Conservation (phyloP, 2,797 vertebrate genomes). For the Meriones psammophilus region DNA sequence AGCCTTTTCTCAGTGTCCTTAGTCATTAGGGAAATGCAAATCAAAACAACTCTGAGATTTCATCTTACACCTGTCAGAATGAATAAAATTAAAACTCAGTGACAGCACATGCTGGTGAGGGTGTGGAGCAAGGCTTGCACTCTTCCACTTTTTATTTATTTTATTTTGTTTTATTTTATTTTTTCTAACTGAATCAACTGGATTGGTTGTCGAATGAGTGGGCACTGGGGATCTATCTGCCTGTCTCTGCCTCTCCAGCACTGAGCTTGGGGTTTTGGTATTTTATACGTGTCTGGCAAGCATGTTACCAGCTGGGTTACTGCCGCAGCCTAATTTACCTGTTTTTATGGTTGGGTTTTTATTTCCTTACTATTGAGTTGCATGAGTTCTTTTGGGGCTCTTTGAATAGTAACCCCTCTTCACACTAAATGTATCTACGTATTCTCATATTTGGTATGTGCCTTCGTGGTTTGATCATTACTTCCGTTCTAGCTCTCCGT, state of each 20-base stretch:
- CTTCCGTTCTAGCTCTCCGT: neutral
- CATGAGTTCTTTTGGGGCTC: neutral
- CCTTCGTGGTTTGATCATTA: neutral
- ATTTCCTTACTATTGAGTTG: neutral
- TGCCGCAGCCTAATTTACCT: neutral
- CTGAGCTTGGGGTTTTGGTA: neutral
- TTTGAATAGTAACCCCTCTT: neutral
- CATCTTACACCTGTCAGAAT: too few species aligned
- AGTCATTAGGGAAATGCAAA: too few species aligned
- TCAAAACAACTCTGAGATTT: too few species aligned
- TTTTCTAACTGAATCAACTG: neutral
- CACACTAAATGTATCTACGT: neutral
- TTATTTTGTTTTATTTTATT: neutral
- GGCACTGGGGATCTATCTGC: neutral
- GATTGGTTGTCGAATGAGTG: neutral
- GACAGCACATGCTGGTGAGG: too few species aligned
- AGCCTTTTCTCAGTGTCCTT: too few species aligned
- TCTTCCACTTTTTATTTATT: too few species aligned
- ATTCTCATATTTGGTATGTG: neutral
- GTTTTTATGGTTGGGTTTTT: neutral
- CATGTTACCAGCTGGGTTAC: neutral
- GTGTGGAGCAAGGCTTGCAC: too few species aligned
- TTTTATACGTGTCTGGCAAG: neutral
- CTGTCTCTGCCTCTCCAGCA: neutral
- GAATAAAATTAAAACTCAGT: too few species aligned